phyloP scores from a whole-genome alignment of 2,888 invertebrate genomes.

The Ceramica pisi region DNA sequence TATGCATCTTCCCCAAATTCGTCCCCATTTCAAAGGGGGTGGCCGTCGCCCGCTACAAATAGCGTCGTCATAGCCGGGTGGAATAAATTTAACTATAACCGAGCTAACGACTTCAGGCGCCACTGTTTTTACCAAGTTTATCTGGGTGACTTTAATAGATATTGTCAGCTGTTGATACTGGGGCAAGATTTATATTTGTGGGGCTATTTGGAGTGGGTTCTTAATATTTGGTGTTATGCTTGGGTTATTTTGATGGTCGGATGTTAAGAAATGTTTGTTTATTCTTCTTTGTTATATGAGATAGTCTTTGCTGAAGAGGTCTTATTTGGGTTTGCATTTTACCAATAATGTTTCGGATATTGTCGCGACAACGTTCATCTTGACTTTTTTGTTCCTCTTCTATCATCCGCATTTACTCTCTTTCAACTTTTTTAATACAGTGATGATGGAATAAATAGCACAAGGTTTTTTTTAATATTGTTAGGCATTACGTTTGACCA shows the following conservation, averaged over 20 bases:
- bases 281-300: background rate
- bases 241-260: background rate
- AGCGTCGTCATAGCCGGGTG: constrained; percentile 47
- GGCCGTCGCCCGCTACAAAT: constrained; percentile 32
- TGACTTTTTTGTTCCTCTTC: background rate
- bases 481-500: too few relatives aligned
- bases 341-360: background rate
- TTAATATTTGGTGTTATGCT: background rate
- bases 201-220: constrained; percentile 6
- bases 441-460: background rate
- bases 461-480: too few relatives aligned
- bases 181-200: constrained; percentile 24
- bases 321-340: background rate
- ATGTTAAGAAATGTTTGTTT: background rate
- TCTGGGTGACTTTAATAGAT: constrained; percentile 45
- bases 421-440: too few relatives aligned
- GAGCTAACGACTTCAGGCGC: constrained; percentile 50
- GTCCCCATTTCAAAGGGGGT: constrained; percentile 25
- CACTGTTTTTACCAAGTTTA: constrained; percentile 52
- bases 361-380: background rate
- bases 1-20: constrained; percentile 18
- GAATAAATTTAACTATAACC: constrained; percentile 53
- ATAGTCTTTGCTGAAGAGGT: too few relatives aligned
- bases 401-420: background rate
- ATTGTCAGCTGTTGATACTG: constrained; percentile 48